These are phyloP conservation scores for Aphaenogaster floridana DNA, from an alignment of 1,140 invertebrate genomes.

Conservation along the genomic window DNA sequence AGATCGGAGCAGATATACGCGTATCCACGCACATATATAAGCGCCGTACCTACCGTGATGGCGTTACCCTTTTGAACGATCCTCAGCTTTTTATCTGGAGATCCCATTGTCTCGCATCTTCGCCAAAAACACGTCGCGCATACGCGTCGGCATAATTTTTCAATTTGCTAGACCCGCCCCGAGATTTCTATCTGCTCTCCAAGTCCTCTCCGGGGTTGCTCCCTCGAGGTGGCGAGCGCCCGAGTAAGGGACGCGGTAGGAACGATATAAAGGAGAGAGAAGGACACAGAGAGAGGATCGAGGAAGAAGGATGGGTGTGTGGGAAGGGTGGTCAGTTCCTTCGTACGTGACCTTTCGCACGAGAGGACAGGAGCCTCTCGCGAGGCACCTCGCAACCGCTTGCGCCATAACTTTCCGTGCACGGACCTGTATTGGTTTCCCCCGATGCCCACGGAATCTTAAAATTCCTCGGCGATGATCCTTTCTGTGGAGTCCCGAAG, in stretches of 20 bases:
- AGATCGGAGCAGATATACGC: slow-evolving; percentile 71
- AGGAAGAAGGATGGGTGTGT: slow-evolving; percentile 11
- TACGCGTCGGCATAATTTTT: slow-evolving; percentile 76
- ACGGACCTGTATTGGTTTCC: slow-evolving; percentile 68
- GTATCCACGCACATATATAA: slow-evolving; percentile 20
- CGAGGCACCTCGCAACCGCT: slow-evolving; percentile 44
- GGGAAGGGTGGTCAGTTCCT: slow-evolving; percentile 62
- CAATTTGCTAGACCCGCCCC: slow-evolving; percentile 76
- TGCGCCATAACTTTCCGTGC: slow-evolving; percentile 76
- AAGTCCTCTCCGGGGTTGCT: slow-evolving; percentile 68
- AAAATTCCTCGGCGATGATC: slow-evolving; percentile 56
- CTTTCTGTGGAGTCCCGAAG: not conserved
- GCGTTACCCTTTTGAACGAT: slow-evolving; percentile 77
- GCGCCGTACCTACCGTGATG: slow-evolving; percentile 46
- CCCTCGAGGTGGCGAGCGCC: slow-evolving; percentile 15
- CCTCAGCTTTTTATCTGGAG: slow-evolving; percentile 74
- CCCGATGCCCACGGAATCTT: slow-evolving; percentile 51
- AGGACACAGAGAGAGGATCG: not conserved
- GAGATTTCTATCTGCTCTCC: slow-evolving; percentile 72
- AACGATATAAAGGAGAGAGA: not conserved
- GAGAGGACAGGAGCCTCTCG: slow-evolving; percentile 71
- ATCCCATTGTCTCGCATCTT: slow-evolving; percentile 77
- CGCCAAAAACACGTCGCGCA: slow-evolving; percentile 74
- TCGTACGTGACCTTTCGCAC: slow-evolving; percentile 76
- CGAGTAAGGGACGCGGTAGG: slow-evolving; percentile 10